Evolutionary conservation across 1,140 invertebrate genomes (phyloP).

Genomic region (Maniola jurtina): DNA sequence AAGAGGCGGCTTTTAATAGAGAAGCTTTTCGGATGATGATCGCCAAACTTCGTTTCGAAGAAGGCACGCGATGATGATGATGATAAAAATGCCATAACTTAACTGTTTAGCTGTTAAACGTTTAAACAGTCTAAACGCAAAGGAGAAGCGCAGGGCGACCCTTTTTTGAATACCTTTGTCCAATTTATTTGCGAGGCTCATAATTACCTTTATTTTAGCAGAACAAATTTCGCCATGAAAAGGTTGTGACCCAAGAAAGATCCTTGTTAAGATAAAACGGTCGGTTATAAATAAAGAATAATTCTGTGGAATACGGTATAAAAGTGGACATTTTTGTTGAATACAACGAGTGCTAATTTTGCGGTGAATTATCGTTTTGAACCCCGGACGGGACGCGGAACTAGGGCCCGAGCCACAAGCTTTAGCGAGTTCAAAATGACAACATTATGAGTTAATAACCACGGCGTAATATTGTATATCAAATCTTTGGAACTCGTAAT

Average conservation of each 20-base stretch:
- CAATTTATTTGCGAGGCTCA: slow-evolving; percentile 23
- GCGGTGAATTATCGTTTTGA: slow-evolving; percentile 60
- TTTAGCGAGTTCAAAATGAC: slow-evolving; percentile 4
- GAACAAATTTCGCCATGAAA: slow-evolving; percentile 26
- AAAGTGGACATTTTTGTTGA: slow-evolving; percentile 68
- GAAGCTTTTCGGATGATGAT: too few species aligned
- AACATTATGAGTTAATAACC: too few species aligned
- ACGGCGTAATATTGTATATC: too few species aligned
- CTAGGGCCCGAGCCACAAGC: slow-evolving; percentile 24
- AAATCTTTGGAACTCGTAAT: too few species aligned
- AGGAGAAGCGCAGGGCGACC: not conserved
- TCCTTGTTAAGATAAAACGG: slow-evolving; percentile 56
- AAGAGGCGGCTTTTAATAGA: too few species aligned
- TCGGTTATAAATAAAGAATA: slow-evolving; percentile 63
- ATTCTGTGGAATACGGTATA: slow-evolving; percentile 50
- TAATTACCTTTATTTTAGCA: slow-evolving; percentile 24
- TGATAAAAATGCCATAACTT: not conserved
- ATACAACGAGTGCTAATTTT: slow-evolving; percentile 70
- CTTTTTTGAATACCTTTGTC: slow-evolving; percentile 15
- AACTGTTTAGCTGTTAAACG: not conserved
- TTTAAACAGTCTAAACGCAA: not conserved
- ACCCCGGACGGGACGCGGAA: slow-evolving; percentile 25
- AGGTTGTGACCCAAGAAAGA: slow-evolving; percentile 40
- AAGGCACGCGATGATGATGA: too few species aligned
- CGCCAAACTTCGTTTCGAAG: too few species aligned